Percentiles rank a stretch among this genome's conserved stretches.
These are phyloP conservation scores for Podarcis cretensis DNA, from an alignment of 2,113 vertebrate genomes.

Conservation along the genomic window DNA sequence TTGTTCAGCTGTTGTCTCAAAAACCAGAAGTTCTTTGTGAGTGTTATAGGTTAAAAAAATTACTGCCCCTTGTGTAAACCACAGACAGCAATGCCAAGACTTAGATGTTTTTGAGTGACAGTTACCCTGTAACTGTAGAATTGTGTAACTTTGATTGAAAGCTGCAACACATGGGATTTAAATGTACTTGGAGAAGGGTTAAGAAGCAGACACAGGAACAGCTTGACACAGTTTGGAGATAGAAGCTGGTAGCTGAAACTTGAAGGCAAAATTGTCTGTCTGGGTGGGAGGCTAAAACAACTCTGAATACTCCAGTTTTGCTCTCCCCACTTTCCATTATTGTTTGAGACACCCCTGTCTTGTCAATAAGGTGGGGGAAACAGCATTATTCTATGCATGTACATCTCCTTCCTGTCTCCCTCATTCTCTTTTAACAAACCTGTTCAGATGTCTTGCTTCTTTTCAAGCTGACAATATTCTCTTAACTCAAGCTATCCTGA, in stretches of 20 bases:
- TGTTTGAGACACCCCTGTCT: not conserved
- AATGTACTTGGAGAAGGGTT: conserved; percentile 45
- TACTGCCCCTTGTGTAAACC: conserved; percentile 40
- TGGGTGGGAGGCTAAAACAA: not conserved
- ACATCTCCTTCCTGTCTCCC: not conserved
- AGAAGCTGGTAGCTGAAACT: conserved; percentile 27
- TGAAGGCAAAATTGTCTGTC: conserved; percentile 35
- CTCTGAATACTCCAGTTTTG: conserved; percentile 20
- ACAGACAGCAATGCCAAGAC: conserved; percentile 12
- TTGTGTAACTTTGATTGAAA: conserved; percentile 45
- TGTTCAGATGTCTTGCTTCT: conserved; percentile 2
- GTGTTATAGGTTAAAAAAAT: conserved; percentile 50
- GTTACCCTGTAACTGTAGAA: conserved; percentile 13
- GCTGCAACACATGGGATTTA: conserved; percentile 42
- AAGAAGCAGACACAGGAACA: conserved; percentile 27
- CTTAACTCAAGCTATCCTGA: conserved; percentile 25
- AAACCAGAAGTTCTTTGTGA: conserved; percentile 29
- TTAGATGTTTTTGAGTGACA: conserved; percentile 46
- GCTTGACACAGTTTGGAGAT: conserved; percentile 30
- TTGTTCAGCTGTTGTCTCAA: conserved; percentile 35
- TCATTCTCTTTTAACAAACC: not conserved
- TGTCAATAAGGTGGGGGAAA: conserved; percentile 14
- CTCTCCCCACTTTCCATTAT: not conserved
- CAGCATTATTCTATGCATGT: not conserved
- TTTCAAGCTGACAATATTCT: conserved; percentile 10